Conservation (phyloP, 2,797 vertebrate species). For the Gambelia wislizenii region DNA sequence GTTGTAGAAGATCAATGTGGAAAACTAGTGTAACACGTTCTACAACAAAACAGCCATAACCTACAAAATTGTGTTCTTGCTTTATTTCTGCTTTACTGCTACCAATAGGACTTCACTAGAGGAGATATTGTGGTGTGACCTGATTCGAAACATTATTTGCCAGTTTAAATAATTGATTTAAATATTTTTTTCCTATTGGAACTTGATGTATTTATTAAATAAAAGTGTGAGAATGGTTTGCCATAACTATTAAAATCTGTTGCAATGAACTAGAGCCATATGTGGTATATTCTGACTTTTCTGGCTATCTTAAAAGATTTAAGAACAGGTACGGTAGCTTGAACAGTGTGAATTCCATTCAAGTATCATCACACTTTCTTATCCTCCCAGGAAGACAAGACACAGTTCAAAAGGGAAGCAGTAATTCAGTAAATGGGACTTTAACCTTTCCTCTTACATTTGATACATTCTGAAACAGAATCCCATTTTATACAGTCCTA, state of each 20-base stretch:
- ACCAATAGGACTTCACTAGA: not conserved
- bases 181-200: not conserved
- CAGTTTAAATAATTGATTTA: not conserved
- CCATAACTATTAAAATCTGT: not conserved
- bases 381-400: not conserved
- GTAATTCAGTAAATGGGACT: conserved; percentile 1
- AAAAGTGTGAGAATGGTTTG: not conserved
- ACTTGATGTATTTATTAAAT: not conserved
- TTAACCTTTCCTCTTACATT: not conserved
- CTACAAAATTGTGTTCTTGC: not conserved
- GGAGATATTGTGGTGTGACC: too few relatives aligned
- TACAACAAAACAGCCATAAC: not conserved
- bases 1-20: not conserved
- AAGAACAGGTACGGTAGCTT: not conserved
- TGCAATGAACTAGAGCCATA: not conserved
- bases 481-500: not conserved
- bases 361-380: not conserved
- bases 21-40: not conserved
- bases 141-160: not conserved
- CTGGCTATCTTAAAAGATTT: not conserved
- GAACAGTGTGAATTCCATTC: not conserved
- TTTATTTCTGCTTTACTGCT: not conserved
- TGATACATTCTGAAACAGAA: conserved; percentile 1
- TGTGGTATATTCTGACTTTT: not conserved
- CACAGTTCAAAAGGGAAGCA: not conserved